phyloP scores from a whole-genome alignment of 2,888 invertebrate genomes.

The Suillia variegata region DNA sequence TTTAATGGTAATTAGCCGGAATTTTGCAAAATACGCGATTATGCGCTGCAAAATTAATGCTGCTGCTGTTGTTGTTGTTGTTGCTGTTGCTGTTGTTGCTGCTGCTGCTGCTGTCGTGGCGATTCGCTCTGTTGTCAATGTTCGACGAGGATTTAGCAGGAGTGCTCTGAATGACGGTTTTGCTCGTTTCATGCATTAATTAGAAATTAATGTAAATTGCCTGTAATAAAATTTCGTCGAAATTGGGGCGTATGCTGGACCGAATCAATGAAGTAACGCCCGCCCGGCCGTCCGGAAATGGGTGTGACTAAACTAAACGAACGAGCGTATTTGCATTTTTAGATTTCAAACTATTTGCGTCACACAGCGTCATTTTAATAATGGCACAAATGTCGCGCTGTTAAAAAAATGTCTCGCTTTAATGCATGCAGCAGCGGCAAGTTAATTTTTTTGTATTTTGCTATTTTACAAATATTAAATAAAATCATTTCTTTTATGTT shows the following conservation, averaged over 20 bases:
- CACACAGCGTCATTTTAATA: too few relatives aligned
- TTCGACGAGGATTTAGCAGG: not conserved
- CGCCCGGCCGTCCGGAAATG: not conserved
- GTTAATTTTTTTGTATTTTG: too few relatives aligned
- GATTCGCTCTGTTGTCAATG: not conserved
- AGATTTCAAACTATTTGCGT: too few relatives aligned
- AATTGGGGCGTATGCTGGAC: not conserved
- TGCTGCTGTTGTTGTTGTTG: conserved; percentile 5
- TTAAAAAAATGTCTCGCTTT: too few relatives aligned
- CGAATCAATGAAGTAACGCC: not conserved
- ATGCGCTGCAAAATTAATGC: conserved; percentile 14
- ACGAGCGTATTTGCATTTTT: too few relatives aligned
- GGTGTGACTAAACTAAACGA: too few relatives aligned
- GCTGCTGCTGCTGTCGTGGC: conserved; percentile 1
- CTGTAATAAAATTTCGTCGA: conserved; percentile 1
- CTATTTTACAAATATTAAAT: too few relatives aligned
- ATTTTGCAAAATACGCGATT: conserved; percentile 26
- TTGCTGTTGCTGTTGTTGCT: conserved; percentile 1
- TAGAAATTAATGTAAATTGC: conserved; percentile 28
- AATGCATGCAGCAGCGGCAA: too few relatives aligned
- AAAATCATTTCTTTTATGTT: too few relatives aligned
- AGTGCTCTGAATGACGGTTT: not conserved
- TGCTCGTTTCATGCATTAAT: conserved; percentile 23
- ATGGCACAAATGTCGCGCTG: too few relatives aligned
- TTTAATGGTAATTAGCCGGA: conserved; percentile 29